phyloP scores from a whole-genome alignment of 1,140 invertebrate genomes.

The Belonocnema kinseyi region DNA sequence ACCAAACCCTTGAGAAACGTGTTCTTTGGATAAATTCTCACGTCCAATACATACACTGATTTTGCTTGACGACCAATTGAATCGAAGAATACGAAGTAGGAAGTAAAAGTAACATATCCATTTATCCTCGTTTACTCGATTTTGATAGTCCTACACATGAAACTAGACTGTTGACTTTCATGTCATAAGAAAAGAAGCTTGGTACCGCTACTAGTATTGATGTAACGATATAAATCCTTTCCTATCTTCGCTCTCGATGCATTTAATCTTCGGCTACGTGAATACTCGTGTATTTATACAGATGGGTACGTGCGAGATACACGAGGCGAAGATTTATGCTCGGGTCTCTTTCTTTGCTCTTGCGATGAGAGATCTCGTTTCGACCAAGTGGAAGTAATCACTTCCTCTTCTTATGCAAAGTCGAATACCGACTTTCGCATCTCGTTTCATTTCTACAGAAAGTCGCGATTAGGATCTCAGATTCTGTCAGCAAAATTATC shows the following conservation, averaged over 20 bases:
- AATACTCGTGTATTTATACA: slow-evolving; percentile 25
- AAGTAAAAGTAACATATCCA: no score
- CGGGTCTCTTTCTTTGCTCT: slow-evolving; percentile 27
- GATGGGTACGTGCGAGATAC: slow-evolving; percentile 25
- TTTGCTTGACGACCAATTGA: no score
- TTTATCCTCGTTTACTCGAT: no score
- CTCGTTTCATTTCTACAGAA: slow-evolving; percentile 5
- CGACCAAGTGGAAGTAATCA: slow-evolving; percentile 26
- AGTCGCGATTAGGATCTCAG: slow-evolving; percentile 21
- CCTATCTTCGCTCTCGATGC: background rate
- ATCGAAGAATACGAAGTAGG: no score
- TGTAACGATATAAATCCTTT: slow-evolving; percentile 6
- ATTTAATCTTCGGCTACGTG: slow-evolving; percentile 17
- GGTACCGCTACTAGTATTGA: background rate
- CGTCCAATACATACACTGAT: no score
- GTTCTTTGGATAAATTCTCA: no score
- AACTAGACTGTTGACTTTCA: background rate
- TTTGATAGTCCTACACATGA: no score
- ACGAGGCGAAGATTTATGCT: slow-evolving; percentile 9
- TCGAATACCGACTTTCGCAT: slow-evolving; percentile 21
- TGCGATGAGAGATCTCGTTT: slow-evolving; percentile 26
- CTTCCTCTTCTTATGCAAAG: slow-evolving; percentile 24
- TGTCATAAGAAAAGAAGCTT: background rate
- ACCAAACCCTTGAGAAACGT: no score
- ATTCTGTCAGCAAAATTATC: slow-evolving; percentile 30